phyloP scores from a whole-genome alignment of 2,113 vertebrate genomes.

The Miniopterus natalensis region DNA sequence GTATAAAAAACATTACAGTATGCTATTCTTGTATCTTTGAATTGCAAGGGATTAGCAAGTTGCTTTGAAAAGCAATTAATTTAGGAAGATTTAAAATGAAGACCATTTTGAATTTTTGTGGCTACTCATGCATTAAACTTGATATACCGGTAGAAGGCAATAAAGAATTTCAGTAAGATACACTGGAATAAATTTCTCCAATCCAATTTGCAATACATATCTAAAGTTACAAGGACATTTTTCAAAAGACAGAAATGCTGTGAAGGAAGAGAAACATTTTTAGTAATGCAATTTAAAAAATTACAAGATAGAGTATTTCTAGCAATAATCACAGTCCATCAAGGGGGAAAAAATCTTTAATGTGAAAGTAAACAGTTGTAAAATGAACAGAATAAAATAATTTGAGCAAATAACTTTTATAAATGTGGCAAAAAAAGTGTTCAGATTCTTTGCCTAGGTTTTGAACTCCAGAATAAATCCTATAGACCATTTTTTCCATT shows the following conservation, averaged over 20 bases:
- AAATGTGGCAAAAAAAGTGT: not conserved
- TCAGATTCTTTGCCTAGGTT: not conserved
- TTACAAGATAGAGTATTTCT: not conserved
- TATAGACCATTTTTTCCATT: not conserved
- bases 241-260: slow-evolving; percentile 11
- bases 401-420: slow-evolving; percentile 47
- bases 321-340: not conserved
- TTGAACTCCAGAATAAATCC: not conserved
- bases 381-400: slow-evolving; percentile 35
- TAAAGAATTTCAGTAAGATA: slow-evolving; percentile 35
- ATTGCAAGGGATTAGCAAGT: slow-evolving; percentile 54
- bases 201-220: slow-evolving; percentile 34
- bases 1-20: slow-evolving; percentile 13
- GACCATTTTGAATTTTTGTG: not conserved
- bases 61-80: slow-evolving; percentile 23
- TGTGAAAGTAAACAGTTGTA: slow-evolving; percentile 68
- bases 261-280: slow-evolving; percentile 12
- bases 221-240: slow-evolving; percentile 23
- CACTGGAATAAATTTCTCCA: not conserved
- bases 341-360: not conserved
- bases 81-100: slow-evolving; percentile 53
- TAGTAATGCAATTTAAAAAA: slow-evolving; percentile 41
- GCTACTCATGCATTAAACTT: not conserved
- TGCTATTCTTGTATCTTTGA: slow-evolving; percentile 16
- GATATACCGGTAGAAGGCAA: not conserved